phyloP scores from a whole-genome alignment of 2,888 invertebrate genomes.

The Alentia gelatinosa region DNA sequence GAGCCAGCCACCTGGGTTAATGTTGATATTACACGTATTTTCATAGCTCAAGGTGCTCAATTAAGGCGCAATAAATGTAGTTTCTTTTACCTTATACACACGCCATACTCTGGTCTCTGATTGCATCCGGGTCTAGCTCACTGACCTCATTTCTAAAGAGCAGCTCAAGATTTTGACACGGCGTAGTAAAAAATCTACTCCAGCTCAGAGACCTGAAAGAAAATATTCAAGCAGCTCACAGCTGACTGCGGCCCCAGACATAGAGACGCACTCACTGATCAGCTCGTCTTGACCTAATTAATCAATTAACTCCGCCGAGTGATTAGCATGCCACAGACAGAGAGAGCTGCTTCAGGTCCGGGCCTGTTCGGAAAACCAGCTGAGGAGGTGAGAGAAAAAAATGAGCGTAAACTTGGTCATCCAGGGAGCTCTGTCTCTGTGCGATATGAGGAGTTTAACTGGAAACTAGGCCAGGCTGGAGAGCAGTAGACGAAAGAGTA shows the following conservation, averaged over 20 bases:
- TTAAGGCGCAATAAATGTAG: not conserved
- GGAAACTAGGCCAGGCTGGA: not conserved
- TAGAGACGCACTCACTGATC: not conserved
- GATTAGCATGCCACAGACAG: not conserved
- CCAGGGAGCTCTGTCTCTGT: too few relatives aligned
- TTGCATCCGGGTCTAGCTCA: not conserved
- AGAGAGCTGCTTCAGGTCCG: not conserved
- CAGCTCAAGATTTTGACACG: not conserved
- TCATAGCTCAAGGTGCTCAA: not conserved
- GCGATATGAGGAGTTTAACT: too few relatives aligned
- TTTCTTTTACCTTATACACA: not conserved
- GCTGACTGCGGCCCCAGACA: not conserved
- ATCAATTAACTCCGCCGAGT: not conserved
- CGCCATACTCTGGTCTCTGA: not conserved
- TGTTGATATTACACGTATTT: too few relatives aligned
- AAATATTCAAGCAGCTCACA: not conserved
- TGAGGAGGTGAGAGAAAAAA: not conserved
- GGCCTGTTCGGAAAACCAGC: not conserved
- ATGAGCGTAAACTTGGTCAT: not conserved
- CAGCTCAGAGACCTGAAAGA: not conserved
- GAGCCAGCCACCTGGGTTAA: too few relatives aligned
- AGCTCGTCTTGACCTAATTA: not conserved
- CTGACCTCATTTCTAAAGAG: not conserved
- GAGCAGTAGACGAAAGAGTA: not conserved
- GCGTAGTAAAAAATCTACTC: not conserved